Evolutionary conservation across 2,113 vertebrate genomes (phyloP).

Genomic region (Gallinago paraguaiae): DNA sequence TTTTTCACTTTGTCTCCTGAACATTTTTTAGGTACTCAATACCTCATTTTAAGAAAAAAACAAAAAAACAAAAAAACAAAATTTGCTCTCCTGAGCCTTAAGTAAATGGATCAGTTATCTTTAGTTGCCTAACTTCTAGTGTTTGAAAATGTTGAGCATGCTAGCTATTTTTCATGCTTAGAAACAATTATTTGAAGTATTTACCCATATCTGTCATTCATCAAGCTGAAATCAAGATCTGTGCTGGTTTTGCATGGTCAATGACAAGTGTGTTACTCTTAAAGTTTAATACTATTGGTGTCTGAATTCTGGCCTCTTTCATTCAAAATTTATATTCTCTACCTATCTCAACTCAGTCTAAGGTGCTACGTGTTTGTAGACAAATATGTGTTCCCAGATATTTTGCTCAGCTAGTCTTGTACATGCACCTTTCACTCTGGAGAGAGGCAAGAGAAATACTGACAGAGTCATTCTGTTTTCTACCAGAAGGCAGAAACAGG

Average conservation of each 20-base stretch:
- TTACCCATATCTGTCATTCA: background rate
- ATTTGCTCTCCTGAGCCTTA: background rate
- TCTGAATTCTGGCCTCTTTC: background rate
- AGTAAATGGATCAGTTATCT: background rate
- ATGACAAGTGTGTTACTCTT: background rate
- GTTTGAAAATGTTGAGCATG: background rate
- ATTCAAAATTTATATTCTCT: background rate
- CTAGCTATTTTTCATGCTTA: background rate
- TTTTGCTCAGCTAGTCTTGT: background rate
- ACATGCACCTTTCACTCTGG: background rate
- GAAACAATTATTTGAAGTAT: background rate
- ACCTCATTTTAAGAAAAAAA: background rate
- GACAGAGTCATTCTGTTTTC: background rate
- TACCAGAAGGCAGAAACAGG: background rate
- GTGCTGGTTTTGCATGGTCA: background rate
- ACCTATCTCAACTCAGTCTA: background rate
- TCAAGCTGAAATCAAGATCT: background rate
- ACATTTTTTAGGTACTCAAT: background rate
- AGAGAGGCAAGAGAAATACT: background rate
- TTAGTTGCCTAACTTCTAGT: background rate
- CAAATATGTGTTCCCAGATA: background rate
- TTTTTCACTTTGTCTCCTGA: background rate
- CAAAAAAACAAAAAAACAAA: background rate
- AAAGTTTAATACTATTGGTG: background rate
- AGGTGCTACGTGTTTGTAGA: background rate